Evolutionary conservation across 2,113 vertebrate species (phyloP), one percentile per base, ranked within the genome.

Genomic region (Donacobius atricapilla): DNA sequence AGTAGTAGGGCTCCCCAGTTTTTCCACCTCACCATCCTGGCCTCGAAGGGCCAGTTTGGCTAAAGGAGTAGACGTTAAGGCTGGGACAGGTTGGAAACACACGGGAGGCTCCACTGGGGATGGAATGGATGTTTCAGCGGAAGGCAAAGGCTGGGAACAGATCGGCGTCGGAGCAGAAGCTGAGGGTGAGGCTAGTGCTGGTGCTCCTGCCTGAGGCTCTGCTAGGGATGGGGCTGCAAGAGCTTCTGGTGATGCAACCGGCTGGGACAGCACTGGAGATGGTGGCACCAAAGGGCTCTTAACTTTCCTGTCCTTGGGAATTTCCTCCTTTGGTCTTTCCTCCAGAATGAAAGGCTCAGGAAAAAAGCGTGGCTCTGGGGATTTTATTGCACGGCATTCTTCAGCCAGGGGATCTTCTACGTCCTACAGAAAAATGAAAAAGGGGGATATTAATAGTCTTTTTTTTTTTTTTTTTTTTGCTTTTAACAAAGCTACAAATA

Each of bases 101-200:
- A 99, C 99, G 4, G 99, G 99, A n/a, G 99, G 98, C 80, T 97
- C 96, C 4, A 98, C 97, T 25, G 98, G 85, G 30, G 98, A 97
- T 3, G 98, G 98, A 10, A 98, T 95, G 3, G 98, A 96, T 33
- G 98, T 97, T 86, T 99, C 99, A 0, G 98, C 94, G 94, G 98
- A 98, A 51, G 98, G 98, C 69, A 99, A 96, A 54, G 99, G 98
- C 85, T 99, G 99, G 73, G 99, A 98, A 60, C 99, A 99, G 84
- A 99, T 99, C 18, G 99, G 99, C 33, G 95, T 98, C 28, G 98
- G 98, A 53, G 98, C 15, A 40, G 87, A 73, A 10, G 66, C 30
- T 42, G 96, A 97, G 84, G 98, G 71, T 15, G 98, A 83, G 5
- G 97, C 91, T 22, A 96, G 48, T 9, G 98, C 93, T 14, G 98